A percentile compares a stretch with the other conserved stretches of the same genome.
phyloP scores from a whole-genome alignment of 1,140 invertebrate genomes.

The Araneus ventricosus region DNA sequence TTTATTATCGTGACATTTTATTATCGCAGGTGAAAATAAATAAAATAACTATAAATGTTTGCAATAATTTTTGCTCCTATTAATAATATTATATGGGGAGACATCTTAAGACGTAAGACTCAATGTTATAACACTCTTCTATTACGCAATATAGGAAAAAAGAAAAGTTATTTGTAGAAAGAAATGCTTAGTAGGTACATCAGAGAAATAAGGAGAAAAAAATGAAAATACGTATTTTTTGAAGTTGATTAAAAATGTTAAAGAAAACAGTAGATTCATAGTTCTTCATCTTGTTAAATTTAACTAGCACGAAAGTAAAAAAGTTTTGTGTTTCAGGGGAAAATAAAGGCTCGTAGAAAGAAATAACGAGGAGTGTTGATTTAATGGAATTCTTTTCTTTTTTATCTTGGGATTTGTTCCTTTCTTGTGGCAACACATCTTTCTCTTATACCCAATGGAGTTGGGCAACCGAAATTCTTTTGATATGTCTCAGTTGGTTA shows the following conservation, averaged over 20 bases:
- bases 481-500: slow-evolving; percentile 10
- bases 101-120: no score
- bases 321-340: slow-evolving; percentile 6
- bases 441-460: background rate
- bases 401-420: background rate
- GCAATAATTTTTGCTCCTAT: no score
- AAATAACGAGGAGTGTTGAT: slow-evolving; percentile 1
- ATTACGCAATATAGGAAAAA: no score
- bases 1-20: no score
- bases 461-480: background rate
- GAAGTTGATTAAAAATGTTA: slow-evolving; percentile 18
- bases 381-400: slow-evolving; percentile 10
- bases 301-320: slow-evolving; percentile 25
- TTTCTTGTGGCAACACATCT: background rate
- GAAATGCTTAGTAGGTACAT: no score
- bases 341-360: background rate
- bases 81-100: no score
- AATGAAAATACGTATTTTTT: background rate
- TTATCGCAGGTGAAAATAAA: no score
- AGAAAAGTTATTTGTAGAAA: no score
- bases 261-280: background rate
- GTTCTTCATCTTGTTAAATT: slow-evolving; percentile 14
- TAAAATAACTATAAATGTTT: no score
- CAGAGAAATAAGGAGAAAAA: no score
- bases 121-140: no score